Percentiles rank a stretch among this genome's conserved stretches.
These are phyloP conservation scores for Ifrita kowaldi DNA, from an alignment of 2,113 vertebrate species.

Conservation along the genomic window DNA sequence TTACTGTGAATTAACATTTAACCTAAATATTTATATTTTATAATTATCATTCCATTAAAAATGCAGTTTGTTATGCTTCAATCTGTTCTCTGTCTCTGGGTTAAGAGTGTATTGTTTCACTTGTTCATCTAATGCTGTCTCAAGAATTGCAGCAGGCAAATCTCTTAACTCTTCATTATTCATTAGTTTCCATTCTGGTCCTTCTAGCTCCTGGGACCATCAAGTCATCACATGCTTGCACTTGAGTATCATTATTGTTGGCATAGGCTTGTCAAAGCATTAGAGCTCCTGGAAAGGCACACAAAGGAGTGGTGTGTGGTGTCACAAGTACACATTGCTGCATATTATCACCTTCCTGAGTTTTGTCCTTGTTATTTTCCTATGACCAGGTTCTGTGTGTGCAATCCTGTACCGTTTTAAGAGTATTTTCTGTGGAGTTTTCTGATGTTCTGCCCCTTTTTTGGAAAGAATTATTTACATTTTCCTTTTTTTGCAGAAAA, in stretches of 20 bases:
- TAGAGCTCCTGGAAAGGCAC: neutral
- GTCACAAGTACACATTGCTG: neutral
- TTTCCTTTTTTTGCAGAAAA: neutral
- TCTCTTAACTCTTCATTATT: conserved; percentile 17
- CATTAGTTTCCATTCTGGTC: neutral
- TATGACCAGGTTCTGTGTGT: neutral
- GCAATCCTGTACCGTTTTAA: neutral
- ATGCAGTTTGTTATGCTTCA: neutral
- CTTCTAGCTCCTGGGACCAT: neutral
- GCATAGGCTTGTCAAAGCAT: neutral
- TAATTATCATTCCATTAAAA: neutral
- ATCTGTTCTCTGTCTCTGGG: neutral
- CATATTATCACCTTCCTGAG: neutral
- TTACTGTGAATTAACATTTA: neutral
- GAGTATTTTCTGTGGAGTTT: neutral
- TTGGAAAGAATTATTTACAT: neutral
- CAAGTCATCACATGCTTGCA: neutral
- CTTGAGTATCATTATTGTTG: neutral
- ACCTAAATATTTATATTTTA: neutral
- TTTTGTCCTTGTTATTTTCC: neutral
- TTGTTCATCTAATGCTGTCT: neutral
- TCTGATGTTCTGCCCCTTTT: neutral
- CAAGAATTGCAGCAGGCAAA: neutral
- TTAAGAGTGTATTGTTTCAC: neutral
- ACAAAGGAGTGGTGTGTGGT: neutral